phyloP scores from a whole-genome alignment of 2,888 invertebrate genomes.

The Macrophya alboannulata region DNA sequence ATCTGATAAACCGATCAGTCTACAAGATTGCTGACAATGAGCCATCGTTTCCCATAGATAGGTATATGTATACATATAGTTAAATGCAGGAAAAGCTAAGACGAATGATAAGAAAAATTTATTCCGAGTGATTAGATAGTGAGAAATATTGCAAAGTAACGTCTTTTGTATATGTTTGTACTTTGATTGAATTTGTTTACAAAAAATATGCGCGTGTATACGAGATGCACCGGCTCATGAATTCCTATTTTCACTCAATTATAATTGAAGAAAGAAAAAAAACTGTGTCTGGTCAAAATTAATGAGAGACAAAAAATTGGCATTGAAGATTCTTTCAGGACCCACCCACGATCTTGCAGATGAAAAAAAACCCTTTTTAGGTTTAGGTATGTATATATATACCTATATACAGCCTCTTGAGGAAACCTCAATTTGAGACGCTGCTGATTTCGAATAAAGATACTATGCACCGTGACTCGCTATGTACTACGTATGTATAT shows the following conservation, averaged over 20 bases:
- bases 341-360: neutral
- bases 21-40: neutral
- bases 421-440: constrained; percentile 24
- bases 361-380: neutral
- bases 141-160: neutral
- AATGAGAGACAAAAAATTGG: neutral
- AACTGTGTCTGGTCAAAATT: neutral
- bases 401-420: neutral
- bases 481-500: neutral
- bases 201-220: too few relatives aligned
- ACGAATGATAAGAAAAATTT: neutral
- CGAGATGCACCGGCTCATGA: too few relatives aligned
- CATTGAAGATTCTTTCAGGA: neutral
- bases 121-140: neutral
- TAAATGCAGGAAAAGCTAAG: too few relatives aligned
- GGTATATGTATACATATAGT: too few relatives aligned
- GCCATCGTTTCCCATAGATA: neutral
- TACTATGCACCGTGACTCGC: constrained; percentile 18
- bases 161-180: too few relatives aligned
- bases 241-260: neutral
- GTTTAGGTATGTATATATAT: neutral
- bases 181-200: too few relatives aligned
- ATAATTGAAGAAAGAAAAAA: neutral
- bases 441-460: constrained; percentile 20
- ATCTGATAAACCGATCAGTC: neutral